Percentiles rank a stretch among this genome's conserved stretches.
These are phyloP conservation scores for Axea sp. DNA, from an alignment of 2,888 invertebrate genomes.

Conservation along the genomic window DNA sequence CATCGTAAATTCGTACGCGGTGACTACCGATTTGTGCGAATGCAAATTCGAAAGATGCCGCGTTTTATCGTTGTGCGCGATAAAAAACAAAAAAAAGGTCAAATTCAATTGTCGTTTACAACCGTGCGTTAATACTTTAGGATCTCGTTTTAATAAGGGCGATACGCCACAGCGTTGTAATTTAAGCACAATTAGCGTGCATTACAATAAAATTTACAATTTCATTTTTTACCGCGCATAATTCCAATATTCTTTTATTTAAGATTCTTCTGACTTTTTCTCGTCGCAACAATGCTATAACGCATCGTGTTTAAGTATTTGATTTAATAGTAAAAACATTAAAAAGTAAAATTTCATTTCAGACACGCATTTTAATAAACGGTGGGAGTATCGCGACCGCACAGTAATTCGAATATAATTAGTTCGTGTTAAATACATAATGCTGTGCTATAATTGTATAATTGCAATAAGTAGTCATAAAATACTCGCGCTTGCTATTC, in stretches of 20 bases:
- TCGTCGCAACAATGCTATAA: too few relatives aligned
- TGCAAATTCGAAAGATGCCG: slow-evolving; percentile 60
- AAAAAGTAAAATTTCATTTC: too few relatives aligned
- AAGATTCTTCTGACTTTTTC: too few relatives aligned
- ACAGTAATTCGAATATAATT: slow-evolving; percentile 20
- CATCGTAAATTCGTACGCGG: slow-evolving; percentile 66
- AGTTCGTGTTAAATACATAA: slow-evolving; percentile 6
- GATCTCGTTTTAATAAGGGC: slow-evolving; percentile 25
- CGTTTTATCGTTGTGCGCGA: slow-evolving; percentile 36
- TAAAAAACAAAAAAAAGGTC: slow-evolving; percentile 38
- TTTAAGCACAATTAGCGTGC: slow-evolving; percentile 12
- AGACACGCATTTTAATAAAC: slow-evolving; percentile 9
- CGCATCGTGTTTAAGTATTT: too few relatives aligned
- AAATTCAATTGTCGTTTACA: slow-evolving; percentile 44
- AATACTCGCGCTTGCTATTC: slow-evolving; percentile 11
- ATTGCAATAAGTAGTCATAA: slow-evolving; percentile 46
- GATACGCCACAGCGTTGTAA: neutral
- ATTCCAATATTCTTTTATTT: too few relatives aligned
- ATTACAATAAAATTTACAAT: neutral
- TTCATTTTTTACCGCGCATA: too few relatives aligned
- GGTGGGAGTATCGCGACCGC: neutral
- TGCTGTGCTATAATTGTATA: slow-evolving; percentile 25
- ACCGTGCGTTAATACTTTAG: slow-evolving; percentile 1
- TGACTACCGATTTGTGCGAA: slow-evolving; percentile 48
- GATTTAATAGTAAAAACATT: too few relatives aligned